Evolutionary conservation across 2,113 vertebrate species (phyloP).

Genomic region (Motacilla alba): DNA sequence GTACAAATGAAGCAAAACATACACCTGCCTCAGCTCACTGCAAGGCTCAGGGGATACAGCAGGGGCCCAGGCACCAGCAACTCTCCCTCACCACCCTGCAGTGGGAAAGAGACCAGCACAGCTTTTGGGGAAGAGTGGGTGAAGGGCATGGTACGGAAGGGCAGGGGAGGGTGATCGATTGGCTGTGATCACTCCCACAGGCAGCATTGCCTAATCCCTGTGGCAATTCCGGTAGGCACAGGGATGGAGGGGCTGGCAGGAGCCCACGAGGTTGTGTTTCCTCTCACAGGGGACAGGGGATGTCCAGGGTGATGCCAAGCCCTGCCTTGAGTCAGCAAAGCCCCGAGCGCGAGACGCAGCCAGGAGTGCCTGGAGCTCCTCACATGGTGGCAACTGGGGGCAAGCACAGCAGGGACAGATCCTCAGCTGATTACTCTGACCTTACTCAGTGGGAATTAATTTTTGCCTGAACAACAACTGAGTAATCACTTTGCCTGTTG

Average conservation of each 20-base stretch:
- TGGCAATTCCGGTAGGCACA: accelerated
- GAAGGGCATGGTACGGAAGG: neutral
- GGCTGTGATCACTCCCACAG: neutral
- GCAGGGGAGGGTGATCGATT: neutral
- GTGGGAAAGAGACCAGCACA: neutral
- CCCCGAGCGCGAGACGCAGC: accelerated
- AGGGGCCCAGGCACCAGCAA: neutral
- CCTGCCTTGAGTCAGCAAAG: conserved; percentile 22
- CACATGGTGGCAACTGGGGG: neutral
- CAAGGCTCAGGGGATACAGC: accelerated
- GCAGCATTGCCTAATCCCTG: neutral
- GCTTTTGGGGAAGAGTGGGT: neutral
- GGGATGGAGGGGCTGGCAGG: neutral
- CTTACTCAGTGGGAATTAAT: conserved; percentile 67
- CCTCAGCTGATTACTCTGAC: conserved; percentile 43
- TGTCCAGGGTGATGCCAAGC: neutral
- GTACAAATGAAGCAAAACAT: neutral
- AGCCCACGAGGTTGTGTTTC: neutral
- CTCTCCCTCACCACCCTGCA: neutral
- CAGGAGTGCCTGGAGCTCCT: neutral
- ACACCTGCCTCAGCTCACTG: neutral
- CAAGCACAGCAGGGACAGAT: conserved; percentile 3
- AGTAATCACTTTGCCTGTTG: conserved; percentile 55
- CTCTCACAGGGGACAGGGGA: neutral
- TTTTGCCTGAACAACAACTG: conserved; percentile 60